Percentiles rank a stretch among this genome's conserved stretches.
Conservation (phyloP, 2,888 invertebrate genomes). For the Ophraella communa region DNA sequence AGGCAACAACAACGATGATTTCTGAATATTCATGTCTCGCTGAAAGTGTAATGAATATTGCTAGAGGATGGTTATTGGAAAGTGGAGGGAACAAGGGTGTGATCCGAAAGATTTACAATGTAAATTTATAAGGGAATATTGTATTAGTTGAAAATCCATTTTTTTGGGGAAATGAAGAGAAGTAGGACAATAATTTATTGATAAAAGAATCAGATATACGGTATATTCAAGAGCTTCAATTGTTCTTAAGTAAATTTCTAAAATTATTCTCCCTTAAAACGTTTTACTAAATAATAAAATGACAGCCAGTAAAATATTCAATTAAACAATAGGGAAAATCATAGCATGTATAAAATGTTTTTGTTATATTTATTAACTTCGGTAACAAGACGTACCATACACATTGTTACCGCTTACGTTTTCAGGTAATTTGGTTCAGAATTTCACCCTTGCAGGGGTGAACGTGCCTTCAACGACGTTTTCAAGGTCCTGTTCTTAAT, state of each 20-base stretch:
- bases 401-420: slow-evolving; percentile 47
- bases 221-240: too few relatives aligned
- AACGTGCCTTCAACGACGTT: background rate
- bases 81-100: slow-evolving; percentile 1
- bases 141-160: background rate
- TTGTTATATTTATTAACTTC: slow-evolving; percentile 54
- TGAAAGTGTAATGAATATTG: slow-evolving; percentile 27
- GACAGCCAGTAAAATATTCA: slow-evolving; percentile 15
- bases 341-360: slow-evolving; percentile 55
- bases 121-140: slow-evolving; percentile 22
- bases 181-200: background rate
- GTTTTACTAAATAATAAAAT: background rate
- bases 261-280: background rate
- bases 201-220: background rate
- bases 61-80: slow-evolving; percentile 4
- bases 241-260: background rate
- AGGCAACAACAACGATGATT: slow-evolving; percentile 27
- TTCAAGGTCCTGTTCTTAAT: background rate
- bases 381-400: slow-evolving; percentile 60
- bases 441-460: slow-evolving; percentile 21
- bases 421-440: slow-evolving; percentile 32
- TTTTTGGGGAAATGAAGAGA: background rate
- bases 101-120: slow-evolving; percentile 15
- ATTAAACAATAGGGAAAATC: slow-evolving; percentile 3
- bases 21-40: slow-evolving; percentile 31